A percentile compares a stretch with the other conserved stretches of the same genome.
Evolutionary conservation across 2,888 invertebrate species (phyloP).

Genomic region (Sarcophaga variegata): DNA sequence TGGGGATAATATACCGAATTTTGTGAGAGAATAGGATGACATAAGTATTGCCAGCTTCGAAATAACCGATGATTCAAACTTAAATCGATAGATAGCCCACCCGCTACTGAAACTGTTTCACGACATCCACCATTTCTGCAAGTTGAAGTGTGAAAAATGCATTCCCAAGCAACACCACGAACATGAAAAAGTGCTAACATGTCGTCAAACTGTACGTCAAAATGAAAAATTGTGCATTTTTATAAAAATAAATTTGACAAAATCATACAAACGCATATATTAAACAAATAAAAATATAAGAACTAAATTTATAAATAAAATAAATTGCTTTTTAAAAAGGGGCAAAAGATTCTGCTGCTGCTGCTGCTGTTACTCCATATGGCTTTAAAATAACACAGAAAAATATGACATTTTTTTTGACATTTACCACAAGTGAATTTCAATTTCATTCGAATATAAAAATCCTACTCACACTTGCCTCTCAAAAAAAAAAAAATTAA

Average conservation of each 20-base stretch:
- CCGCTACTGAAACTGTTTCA: constrained; percentile 7
- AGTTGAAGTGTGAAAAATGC: constrained; percentile 46
- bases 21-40: too few relatives aligned
- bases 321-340: constrained; percentile 57
- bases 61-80: too few relatives aligned
- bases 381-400: constrained; percentile 54
- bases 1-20: too few relatives aligned
- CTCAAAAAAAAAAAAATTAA: neutral
- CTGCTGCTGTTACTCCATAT: neutral
- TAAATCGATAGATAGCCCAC: too few relatives aligned
- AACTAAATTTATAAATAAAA: constrained; percentile 39
- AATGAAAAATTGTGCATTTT: constrained; percentile 19
- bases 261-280: neutral
- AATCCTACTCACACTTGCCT: neutral
- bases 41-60: too few relatives aligned
- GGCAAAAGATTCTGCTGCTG: constrained; percentile 42
- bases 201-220: constrained; percentile 22
- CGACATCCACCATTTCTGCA: constrained; percentile 43
- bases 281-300: neutral
- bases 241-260: constrained; percentile 47
- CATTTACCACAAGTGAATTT: constrained; percentile 68
- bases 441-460: constrained; percentile 27
- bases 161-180: constrained; percentile 25
- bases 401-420: constrained; percentile 60
- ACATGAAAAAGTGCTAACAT: constrained; percentile 42